Evolutionary conservation across 2,888 invertebrate genomes (phyloP).

Genomic region (Agrotis puta): DNA sequence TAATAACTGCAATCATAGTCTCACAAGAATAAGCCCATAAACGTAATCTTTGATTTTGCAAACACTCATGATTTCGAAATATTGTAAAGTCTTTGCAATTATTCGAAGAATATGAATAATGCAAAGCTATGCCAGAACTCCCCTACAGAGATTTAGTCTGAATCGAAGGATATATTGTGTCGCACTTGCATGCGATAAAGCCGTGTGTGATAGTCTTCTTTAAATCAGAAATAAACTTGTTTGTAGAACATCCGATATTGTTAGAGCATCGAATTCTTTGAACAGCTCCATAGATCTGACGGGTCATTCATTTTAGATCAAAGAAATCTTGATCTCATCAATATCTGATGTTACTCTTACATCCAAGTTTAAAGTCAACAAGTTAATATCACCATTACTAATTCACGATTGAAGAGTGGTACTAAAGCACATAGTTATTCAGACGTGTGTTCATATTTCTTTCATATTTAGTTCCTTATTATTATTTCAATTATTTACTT

Average conservation of each 20-base stretch:
- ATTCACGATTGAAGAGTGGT: conserved; percentile 26
- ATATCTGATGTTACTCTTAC: conserved; percentile 5
- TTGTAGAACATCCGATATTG: conserved; percentile 15
- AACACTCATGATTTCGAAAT: background rate
- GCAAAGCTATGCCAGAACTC: conserved; percentile 18
- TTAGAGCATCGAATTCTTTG: background rate
- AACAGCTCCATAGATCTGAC: background rate
- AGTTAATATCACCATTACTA: conserved; percentile 7
- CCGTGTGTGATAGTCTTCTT: conserved; percentile 23
- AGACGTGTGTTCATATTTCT: conserved; percentile 62
- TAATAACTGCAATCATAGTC: too few species aligned
- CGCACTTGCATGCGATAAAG: conserved; percentile 57
- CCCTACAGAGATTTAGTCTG: conserved; percentile 16
- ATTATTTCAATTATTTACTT: conserved; percentile 41
- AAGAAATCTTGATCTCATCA: background rate
- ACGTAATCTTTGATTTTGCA: background rate
- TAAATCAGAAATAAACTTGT: conserved; percentile 27
- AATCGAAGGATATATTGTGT: conserved; percentile 23
- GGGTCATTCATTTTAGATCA: background rate
- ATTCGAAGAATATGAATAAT: background rate
- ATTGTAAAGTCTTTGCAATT: background rate
- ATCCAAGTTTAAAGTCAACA: conserved; percentile 24
- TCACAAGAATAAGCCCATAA: too few species aligned
- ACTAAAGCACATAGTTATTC: conserved; percentile 42
- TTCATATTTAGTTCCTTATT: conserved; percentile 37